Conservation (phyloP, 2,797 vertebrate species). For the Hippocampus kuda region DNA sequence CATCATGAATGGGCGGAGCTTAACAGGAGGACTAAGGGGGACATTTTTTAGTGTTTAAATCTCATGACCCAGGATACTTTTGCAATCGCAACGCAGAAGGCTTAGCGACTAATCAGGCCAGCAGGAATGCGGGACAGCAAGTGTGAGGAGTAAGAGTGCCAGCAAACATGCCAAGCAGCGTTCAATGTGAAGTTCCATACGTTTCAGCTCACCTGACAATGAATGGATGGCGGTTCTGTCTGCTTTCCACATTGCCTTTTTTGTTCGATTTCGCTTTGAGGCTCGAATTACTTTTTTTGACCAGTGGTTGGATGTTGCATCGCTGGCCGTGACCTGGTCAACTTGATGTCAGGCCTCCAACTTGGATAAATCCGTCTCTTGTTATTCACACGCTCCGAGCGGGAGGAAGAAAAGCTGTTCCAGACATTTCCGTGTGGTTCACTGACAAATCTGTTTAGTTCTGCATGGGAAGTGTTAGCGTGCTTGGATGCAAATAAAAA, state of each 20-base stretch:
- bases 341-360: conserved; percentile 23
- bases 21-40: conserved; percentile 15
- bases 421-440: conserved; percentile 33
- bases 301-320: conserved; percentile 19
- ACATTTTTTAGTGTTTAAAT: conserved; percentile 51
- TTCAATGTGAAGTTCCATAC: neutral
- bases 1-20: conserved; percentile 34
- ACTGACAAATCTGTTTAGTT: conserved; percentile 40
- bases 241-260: conserved; percentile 34
- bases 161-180: neutral
- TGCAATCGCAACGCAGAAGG: conserved; percentile 47
- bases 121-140: conserved; percentile 30
- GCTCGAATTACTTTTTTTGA: conserved; percentile 7
- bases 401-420: conserved; percentile 20
- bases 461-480: conserved; percentile 30
- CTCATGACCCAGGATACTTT: conserved; percentile 54
- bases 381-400: conserved; percentile 18
- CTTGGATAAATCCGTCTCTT: conserved; percentile 14
- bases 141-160: conserved; percentile 9
- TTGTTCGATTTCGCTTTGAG: conserved; percentile 14
- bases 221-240: conserved; percentile 15
- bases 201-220: too few species aligned
- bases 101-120: conserved; percentile 37
- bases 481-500: conserved; percentile 16
- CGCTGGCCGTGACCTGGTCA: conserved; percentile 11